These are phyloP conservation scores for Lasioglossum morio DNA, from an alignment of 2,888 invertebrate genomes.

Conservation along the genomic window DNA sequence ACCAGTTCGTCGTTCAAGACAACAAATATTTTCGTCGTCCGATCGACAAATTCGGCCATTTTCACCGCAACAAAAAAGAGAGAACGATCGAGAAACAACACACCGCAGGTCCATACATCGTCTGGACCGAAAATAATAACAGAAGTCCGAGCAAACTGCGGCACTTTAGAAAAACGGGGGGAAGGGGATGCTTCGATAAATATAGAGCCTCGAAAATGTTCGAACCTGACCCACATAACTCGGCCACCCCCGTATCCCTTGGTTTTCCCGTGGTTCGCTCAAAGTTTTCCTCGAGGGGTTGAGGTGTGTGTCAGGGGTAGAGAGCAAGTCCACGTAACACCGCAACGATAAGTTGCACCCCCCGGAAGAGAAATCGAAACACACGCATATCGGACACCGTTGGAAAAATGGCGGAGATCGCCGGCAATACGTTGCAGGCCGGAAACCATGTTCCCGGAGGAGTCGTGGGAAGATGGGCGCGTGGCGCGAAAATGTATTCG, in stretches of 20 bases:
- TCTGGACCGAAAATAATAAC: not conserved
- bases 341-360: slow-evolving; percentile 32
- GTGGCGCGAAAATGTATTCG: slow-evolving; percentile 36
- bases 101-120: not conserved
- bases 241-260: not conserved
- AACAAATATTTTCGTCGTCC: slow-evolving; percentile 1
- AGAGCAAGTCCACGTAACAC: not conserved
- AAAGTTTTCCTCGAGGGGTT: not conserved
- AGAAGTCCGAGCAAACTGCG: not conserved
- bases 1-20: not conserved
- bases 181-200: not conserved
- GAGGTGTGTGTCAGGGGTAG: not conserved
- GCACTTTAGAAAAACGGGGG: not conserved
- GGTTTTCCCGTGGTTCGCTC: not conserved
- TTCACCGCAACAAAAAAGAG: not conserved
- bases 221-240: slow-evolving; percentile 28
- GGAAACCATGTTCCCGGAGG: not conserved
- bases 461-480: slow-evolving; percentile 16
- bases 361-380: slow-evolving; percentile 43
- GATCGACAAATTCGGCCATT: not conserved
- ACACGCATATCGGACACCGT: slow-evolving; percentile 2
- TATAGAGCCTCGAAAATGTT: slow-evolving; percentile 20
- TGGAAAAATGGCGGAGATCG: slow-evolving; percentile 33
- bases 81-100: not conserved
- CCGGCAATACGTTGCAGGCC: slow-evolving; percentile 27